Evolutionary conservation across 2,113 vertebrate genomes (phyloP), one percentile per base, ranked within the genome.

Genomic region (Syngnathus scovelli): DNA sequence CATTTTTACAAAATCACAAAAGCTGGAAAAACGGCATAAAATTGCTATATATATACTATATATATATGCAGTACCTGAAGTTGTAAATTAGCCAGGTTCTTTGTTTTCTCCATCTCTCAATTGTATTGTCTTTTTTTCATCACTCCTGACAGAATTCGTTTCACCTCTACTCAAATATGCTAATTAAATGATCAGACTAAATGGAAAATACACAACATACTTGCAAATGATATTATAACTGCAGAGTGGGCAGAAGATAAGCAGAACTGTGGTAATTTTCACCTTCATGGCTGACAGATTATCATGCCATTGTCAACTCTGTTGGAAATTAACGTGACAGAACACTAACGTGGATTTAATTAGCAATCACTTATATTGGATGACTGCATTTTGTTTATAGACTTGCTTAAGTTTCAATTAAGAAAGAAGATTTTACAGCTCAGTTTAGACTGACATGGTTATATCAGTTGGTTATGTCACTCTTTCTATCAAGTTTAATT

Each of bases 401-500:
- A 58, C 13, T 58, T 58, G 33, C 13, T 2, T 13, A 21, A 13
- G 60, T 61, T 39, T 41, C 18, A 61, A 9, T 64, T 72, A 67
- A n/a, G 44, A 16, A 55, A 38, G 48, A 46, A 67, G 66, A 21
- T 41, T 61, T 21, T 23, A 43, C 19, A 23, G 5, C 7, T 41
- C 7, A 41, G 10, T 43, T n/a, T 9, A 21, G n/a, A 23, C 11
- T 62, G 11, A 41, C 49, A 51, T 21, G n/a, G 38, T 41, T 43
- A 2, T 12, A 21, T 41, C 38, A 5, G 60, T 4, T 41, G 54
- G 82, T 75, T 69, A 67, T 64, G 61, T 66, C 56, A 63, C 67
- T 71, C 66, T 69, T 69, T 86, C 64, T 76, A 72, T 84, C 63
- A 79, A 81, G 80, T 78, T 61, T 76, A 77, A 83, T 83, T 84